phyloP scores from a whole-genome alignment of 2,888 invertebrate species.

The Sarcophaga subvicina region DNA sequence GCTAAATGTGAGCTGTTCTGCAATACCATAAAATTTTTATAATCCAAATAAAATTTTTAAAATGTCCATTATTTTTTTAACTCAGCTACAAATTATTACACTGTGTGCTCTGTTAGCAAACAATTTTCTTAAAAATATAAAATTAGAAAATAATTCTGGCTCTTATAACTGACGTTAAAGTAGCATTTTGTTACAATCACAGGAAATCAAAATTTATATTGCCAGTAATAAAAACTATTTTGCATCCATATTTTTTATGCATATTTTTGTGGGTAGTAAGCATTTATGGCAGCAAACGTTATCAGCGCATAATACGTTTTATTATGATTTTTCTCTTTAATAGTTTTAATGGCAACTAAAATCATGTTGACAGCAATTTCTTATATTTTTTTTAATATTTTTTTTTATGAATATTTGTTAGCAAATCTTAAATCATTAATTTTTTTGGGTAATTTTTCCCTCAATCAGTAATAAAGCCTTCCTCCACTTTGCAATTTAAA shows the following conservation, averaged over 20 bases:
- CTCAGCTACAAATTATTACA: neutral
- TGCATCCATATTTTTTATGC: neutral
- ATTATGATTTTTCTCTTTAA: neutral
- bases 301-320: constrained; percentile 16
- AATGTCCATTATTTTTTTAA: neutral
- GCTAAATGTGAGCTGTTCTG: neutral
- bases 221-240: neutral
- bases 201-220: constrained; percentile 5
- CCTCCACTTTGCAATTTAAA: no score
- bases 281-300: constrained; percentile 18
- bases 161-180: neutral
- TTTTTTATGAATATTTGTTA: neutral
- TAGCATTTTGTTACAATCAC: constrained; percentile 6
- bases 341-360: neutral
- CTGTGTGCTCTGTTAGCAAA: neutral
- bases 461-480: neutral
- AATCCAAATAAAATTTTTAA: neutral
- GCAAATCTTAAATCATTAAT: no score
- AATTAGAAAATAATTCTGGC: neutral
- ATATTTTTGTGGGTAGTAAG: neutral
- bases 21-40: neutral
- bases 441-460: neutral
- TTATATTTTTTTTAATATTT: no score
- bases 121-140: no score
- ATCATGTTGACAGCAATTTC: neutral